Conservation (phyloP, 2,797 vertebrate species). For the Chelidonichthys spinosus region DNA sequence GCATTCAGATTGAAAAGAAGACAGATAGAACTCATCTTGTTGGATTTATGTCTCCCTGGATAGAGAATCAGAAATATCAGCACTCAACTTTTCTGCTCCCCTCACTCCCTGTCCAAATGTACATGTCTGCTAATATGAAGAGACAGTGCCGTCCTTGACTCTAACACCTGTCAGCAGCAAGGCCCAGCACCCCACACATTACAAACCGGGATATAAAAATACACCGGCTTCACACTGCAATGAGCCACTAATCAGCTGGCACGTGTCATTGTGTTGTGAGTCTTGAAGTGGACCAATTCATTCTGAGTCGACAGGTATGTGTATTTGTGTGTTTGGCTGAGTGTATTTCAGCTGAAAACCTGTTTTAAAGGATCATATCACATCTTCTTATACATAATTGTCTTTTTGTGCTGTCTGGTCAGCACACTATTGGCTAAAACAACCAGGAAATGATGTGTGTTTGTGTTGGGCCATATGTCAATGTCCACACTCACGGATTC, state of each 20-base stretch:
- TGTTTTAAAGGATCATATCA: neutral
- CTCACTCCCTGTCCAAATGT: constrained; percentile 69
- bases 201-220: constrained; percentile 73
- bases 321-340: neutral
- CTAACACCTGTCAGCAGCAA: constrained; percentile 80
- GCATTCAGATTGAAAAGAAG: constrained; percentile 53
- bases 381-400: neutral
- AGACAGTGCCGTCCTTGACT: constrained; percentile 82
- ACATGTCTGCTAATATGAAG: constrained; percentile 82
- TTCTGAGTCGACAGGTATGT: constrained; percentile 39
- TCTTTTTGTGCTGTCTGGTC: neutral
- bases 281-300: constrained; percentile 37
- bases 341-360: neutral
- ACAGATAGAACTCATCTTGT: constrained; percentile 74
- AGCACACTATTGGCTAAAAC: neutral
- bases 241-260: constrained; percentile 79
- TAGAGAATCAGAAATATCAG: constrained; percentile 78
- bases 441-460: neutral
- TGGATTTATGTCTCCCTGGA: constrained; percentile 79
- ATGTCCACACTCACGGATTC: too few species aligned
- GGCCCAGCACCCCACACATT: constrained; percentile 56
- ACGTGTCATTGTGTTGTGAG: constrained; percentile 62
- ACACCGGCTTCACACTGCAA: constrained; percentile 68
- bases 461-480: too few species aligned
- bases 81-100: constrained; percentile 60